Percentiles rank a stretch among this genome's conserved stretches.
Conservation (phyloP, 2,113 vertebrate genomes). For the Cyprinodon tularosa region DNA sequence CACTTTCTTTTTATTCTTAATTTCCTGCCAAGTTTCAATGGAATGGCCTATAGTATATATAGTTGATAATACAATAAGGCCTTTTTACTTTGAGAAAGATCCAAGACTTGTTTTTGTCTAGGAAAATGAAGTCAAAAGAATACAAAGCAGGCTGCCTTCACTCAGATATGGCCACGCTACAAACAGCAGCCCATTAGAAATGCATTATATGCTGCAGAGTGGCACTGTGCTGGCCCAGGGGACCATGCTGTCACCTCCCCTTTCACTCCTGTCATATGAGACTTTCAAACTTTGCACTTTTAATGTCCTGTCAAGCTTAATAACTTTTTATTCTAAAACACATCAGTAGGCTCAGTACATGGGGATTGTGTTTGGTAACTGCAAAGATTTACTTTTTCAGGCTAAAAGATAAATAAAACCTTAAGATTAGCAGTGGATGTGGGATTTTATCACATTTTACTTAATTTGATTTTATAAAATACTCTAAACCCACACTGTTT, state of each 20-base stretch:
- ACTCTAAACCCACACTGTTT: no score
- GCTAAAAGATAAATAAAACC: background rate
- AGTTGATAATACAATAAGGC: background rate
- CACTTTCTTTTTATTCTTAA: background rate
- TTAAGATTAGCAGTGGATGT: background rate
- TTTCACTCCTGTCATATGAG: constrained; percentile 15
- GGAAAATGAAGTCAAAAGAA: background rate
- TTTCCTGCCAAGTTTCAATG: background rate
- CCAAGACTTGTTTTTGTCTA: background rate
- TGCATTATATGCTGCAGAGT: constrained; percentile 30
- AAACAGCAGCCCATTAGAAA: constrained; percentile 23
- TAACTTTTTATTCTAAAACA: background rate
- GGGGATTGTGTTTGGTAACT: background rate
- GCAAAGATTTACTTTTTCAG: background rate
- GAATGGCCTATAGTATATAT: background rate
- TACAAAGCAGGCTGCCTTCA: constrained; percentile 10
- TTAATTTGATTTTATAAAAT: no score
- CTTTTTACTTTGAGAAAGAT: background rate
- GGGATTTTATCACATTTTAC: background rate
- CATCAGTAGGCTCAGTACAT: background rate
- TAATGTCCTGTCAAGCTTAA: constrained; percentile 3
- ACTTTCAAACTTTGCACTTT: constrained; percentile 5
- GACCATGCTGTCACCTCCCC: constrained; percentile 15
- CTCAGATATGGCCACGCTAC: constrained; percentile 4
- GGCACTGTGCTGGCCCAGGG: constrained; percentile 5